Conservation (phyloP, 2,113 vertebrate genomes). For the Amphilophus citrinellus region DNA sequence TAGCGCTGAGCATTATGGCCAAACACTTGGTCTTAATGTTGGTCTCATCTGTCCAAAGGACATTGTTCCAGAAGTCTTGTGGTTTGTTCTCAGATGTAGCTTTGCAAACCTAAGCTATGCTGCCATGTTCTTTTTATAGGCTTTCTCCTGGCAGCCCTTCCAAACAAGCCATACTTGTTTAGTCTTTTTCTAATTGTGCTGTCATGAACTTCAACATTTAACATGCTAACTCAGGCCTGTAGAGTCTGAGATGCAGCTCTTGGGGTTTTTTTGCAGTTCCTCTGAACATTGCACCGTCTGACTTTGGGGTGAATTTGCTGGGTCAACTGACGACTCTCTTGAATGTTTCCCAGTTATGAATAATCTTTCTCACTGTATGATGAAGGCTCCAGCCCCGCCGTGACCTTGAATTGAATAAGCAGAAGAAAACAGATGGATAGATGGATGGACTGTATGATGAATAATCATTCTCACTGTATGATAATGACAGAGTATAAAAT, state of each 20-base stretch:
- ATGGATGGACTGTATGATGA: no score
- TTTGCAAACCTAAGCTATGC: neutral
- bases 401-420: no score
- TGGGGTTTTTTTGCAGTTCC: neutral
- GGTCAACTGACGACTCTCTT: neutral
- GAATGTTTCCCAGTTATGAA: neutral
- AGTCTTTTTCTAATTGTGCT: neutral
- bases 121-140: neutral
- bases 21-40: neutral
- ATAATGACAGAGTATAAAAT: neutral
- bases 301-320: neutral
- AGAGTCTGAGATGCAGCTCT: neutral
- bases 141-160: neutral
- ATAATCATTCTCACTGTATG: no score
- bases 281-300: neutral
- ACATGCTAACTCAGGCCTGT: neutral
- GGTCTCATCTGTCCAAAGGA: neutral
- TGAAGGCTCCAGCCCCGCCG: neutral
- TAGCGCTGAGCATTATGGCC: neutral
- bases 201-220: neutral
- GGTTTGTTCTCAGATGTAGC: neutral
- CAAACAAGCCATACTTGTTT: neutral
- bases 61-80: neutral
- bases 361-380: conserved; percentile 1
- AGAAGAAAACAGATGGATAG: no score